These are phyloP conservation scores for Erebia aethiops DNA, from an alignment of 2,888 invertebrate genomes.

Conservation along the genomic window DNA sequence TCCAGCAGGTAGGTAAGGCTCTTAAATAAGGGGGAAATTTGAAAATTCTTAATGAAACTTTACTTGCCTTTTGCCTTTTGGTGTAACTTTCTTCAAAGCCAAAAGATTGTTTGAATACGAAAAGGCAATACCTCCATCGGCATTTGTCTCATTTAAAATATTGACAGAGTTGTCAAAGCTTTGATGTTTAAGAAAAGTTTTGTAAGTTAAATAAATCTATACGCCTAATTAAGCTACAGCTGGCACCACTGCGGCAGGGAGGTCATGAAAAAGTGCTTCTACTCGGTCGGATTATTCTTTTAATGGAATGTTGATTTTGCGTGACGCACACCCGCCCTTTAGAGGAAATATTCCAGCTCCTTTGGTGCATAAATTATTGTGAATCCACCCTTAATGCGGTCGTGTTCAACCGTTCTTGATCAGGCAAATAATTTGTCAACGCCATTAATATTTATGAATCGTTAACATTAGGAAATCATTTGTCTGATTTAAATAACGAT, in stretches of 20 bases:
- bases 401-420: constrained; percentile 64
- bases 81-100: background rate
- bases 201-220: background rate
- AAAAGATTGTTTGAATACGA: background rate
- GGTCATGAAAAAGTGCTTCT: background rate
- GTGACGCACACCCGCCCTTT: constrained; percentile 59
- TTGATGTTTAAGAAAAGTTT: constrained; percentile 7
- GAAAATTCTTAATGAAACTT: constrained; percentile 2
- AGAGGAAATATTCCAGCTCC: constrained; percentile 61
- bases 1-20: too few species aligned
- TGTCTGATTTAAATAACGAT: constrained; percentile 28
- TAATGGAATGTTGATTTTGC: constrained; percentile 71
- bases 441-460: constrained; percentile 41
- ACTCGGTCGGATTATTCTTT: constrained; percentile 16
- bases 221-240: too few species aligned
- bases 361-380: constrained; percentile 73
- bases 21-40: background rate
- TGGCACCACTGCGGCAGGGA: too few species aligned
- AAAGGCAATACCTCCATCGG: constrained; percentile 11
- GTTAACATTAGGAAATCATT: constrained; percentile 40
- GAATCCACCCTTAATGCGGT: constrained; percentile 59
- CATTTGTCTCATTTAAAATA: constrained; percentile 11
- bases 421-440: constrained; percentile 62
- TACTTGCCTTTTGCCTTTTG: background rate
- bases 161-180: constrained; percentile 12